Evolutionary conservation across 2,797 vertebrate species (phyloP).

Genomic region (Anguilla obscura): DNA sequence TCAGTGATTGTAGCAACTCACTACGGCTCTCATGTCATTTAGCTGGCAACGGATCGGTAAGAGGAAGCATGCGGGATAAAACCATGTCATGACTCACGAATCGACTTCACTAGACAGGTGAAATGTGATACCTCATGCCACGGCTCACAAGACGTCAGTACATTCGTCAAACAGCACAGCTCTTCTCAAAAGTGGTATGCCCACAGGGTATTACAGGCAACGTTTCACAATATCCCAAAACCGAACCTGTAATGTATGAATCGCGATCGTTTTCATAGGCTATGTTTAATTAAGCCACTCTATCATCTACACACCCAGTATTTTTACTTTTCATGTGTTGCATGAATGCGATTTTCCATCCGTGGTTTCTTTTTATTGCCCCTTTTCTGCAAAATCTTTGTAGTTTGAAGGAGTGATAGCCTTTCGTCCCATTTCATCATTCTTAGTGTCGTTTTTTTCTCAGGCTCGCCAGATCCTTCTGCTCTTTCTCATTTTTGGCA

Average conservation of each 20-base stretch:
- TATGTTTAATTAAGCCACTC: neutral
- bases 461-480: neutral
- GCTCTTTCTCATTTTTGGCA: neutral
- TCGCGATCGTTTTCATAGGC: neutral
- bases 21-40: neutral
- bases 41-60: neutral
- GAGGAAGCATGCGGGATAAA: neutral
- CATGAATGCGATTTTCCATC: neutral
- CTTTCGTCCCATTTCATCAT: neutral
- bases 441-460: neutral
- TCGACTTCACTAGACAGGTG: neutral
- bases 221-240: neutral
- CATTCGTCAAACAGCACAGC: neutral
- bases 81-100: neutral
- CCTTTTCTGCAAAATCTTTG: neutral
- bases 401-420: neutral
- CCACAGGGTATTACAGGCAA: too few species aligned
- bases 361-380: neutral
- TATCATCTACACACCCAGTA: neutral
- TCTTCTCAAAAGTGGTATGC: neutral
- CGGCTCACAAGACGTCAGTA: neutral
- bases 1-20: neutral
- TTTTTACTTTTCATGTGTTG: neutral
- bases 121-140: neutral
- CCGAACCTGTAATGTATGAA: neutral